A percentile compares a stretch with the other conserved stretches of the same genome.
Conservation (phyloP, 2,888 invertebrate species). For the Phasia obesa region DNA sequence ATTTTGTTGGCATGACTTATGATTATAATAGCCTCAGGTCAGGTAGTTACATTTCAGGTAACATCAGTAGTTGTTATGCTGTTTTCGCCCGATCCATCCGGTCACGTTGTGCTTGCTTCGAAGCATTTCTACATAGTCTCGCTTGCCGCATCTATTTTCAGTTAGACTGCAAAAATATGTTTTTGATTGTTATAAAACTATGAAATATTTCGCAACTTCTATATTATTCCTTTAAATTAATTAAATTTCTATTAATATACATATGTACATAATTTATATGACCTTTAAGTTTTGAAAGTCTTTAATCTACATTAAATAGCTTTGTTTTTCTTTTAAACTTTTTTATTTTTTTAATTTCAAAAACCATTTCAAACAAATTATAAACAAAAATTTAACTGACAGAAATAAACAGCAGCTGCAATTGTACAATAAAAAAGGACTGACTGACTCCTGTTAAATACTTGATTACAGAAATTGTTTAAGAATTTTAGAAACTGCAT, state of each 20-base stretch:
- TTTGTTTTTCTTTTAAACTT: neutral
- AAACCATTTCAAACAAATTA: slow-evolving; percentile 35
- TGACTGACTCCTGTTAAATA: slow-evolving; percentile 61
- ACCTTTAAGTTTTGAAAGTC: neutral
- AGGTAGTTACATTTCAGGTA: no score
- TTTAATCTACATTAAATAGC: slow-evolving; percentile 20
- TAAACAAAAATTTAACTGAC: slow-evolving; percentile 57
- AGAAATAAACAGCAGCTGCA: slow-evolving; percentile 65
- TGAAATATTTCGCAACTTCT: no score
- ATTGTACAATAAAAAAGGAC: slow-evolving; percentile 44
- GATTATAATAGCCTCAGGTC: no score
- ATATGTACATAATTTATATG: neutral
- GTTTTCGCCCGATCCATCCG: no score
- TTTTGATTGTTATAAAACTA: no score
- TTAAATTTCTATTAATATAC: neutral
- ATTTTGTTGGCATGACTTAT: no score
- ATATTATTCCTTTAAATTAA: neutral
- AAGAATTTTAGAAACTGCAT: slow-evolving; percentile 28
- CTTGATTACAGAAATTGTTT: slow-evolving; percentile 58
- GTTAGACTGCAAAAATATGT: no score
- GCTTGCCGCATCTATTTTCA: no score
- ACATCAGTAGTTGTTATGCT: no score
- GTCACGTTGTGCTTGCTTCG: no score
- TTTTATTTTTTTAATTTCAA: slow-evolving; percentile 21
- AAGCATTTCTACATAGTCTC: no score